Conservation (phyloP, 2,113 vertebrate species). For the Carlito syrichta region DNA sequence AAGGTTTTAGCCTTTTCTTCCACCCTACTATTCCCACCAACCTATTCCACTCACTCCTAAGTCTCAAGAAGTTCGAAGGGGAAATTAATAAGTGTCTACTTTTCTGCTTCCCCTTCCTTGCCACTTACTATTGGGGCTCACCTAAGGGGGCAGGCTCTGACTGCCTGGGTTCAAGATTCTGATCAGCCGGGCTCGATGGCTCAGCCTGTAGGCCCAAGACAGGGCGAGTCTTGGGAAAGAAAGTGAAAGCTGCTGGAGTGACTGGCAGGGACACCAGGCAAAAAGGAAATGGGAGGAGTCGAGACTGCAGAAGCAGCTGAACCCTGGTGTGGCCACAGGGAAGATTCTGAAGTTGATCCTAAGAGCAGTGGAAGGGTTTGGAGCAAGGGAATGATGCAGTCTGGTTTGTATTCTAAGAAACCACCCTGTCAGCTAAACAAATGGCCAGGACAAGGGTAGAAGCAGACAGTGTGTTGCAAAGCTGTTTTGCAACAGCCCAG, state of each 20-base stretch:
- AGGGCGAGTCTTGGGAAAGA: no score
- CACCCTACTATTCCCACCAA: neutral
- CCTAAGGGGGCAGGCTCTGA: neutral
- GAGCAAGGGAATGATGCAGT: neutral
- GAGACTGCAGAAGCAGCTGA: accelerated
- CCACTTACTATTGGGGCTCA: no score
- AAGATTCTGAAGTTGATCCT: neutral
- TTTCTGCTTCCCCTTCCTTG: neutral
- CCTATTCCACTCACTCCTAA: neutral
- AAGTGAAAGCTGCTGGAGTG: neutral
- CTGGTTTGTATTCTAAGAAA: neutral
- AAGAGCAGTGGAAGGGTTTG: neutral
- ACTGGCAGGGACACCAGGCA: neutral
- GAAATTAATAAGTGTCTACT: neutral
- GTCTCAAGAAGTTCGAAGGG: neutral
- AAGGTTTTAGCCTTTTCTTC: neutral
- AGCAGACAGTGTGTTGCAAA: neutral
- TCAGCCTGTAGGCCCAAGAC: no score
- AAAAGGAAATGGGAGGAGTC: neutral
- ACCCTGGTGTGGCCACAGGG: neutral
- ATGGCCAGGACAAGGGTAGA: neutral
- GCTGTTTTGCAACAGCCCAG: neutral
- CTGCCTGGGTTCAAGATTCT: neutral
- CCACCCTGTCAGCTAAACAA: neutral
- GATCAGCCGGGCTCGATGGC: no score